Evolutionary conservation across 1,140 invertebrate genomes (phyloP).

Genomic region (Heliothis virescens): DNA sequence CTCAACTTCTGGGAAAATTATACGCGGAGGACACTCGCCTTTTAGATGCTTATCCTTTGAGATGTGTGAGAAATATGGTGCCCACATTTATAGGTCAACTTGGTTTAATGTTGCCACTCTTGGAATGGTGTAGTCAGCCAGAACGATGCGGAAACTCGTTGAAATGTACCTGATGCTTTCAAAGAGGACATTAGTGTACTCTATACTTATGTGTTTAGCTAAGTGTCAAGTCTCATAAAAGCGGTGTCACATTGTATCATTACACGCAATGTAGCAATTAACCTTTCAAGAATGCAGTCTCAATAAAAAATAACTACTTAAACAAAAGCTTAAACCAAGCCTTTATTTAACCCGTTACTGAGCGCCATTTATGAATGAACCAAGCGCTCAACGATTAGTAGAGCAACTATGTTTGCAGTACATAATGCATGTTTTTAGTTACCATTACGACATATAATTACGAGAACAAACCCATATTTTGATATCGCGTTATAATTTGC

Average conservation of each 20-base stretch:
- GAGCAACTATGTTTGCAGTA: conserved; percentile 16
- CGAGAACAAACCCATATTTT: conserved; percentile 31
- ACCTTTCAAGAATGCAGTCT: background rate
- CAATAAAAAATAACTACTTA: background rate
- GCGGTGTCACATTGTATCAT: too few species aligned
- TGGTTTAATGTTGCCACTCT: conserved; percentile 5
- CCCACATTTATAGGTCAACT: conserved; percentile 23
- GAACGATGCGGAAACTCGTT: background rate
- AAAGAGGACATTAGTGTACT: background rate
- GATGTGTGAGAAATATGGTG: conserved; percentile 13
- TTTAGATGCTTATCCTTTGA: conserved; percentile 36
- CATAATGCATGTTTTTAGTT: conserved; percentile 36
- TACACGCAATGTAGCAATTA: background rate
- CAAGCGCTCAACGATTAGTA: conserved; percentile 1
- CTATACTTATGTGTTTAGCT: too few species aligned
- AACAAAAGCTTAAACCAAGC: background rate
- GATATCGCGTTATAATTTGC: conserved; percentile 45
- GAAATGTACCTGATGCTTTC: background rate
- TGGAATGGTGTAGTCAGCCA: background rate
- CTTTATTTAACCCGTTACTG: background rate
- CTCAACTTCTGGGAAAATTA: conserved; percentile 54
- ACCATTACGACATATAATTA: conserved; percentile 36
- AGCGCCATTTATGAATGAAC: background rate
- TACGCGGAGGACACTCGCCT: background rate
- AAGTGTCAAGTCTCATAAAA: too few species aligned